Percentiles rank a stretch among this genome's conserved stretches.
These are phyloP conservation scores for Saccopteryx bilineata DNA, from an alignment of 2,113 vertebrate species.

Conservation along the genomic window DNA sequence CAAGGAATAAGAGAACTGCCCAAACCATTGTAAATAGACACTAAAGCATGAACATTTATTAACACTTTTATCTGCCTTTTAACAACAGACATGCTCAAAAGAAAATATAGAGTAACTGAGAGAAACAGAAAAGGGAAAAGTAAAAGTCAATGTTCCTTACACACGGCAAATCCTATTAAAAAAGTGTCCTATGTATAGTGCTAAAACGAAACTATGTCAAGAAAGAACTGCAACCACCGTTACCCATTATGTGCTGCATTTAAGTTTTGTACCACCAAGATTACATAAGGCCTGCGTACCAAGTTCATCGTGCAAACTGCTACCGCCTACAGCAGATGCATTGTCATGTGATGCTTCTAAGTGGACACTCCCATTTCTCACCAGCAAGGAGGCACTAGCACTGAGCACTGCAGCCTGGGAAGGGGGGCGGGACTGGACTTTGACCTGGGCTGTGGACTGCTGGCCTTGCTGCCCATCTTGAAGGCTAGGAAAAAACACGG, in stretches of 20 bases:
- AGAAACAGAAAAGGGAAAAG: constrained; percentile 45
- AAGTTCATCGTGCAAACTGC: constrained; percentile 98
- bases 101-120: background rate
- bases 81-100: background rate
- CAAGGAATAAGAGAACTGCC: fast-evolving
- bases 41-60: constrained; percentile 21
- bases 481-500: constrained; percentile 94
- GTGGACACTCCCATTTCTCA: constrained; percentile 99
- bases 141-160: constrained; percentile 45
- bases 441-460: constrained; percentile 95
- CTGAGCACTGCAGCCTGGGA: constrained; percentile 98
- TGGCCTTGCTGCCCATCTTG: constrained; percentile 98
- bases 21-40: constrained; percentile 51
- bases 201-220: constrained; percentile 77
- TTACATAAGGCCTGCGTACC: constrained; percentile 94
- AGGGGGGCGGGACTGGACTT: constrained; percentile 95
- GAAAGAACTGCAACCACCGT: constrained; percentile 68
- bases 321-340: constrained; percentile 95
- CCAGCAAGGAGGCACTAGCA: constrained; percentile 98
- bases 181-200: constrained; percentile 6
- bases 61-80: background rate
- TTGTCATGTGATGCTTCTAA: constrained; percentile 97
- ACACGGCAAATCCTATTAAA: constrained; percentile 40
- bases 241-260: constrained; percentile 82
- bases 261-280: constrained; percentile 87